Evolutionary conservation across 2,888 invertebrate species (phyloP).

Genomic region (Molanna angustata): DNA sequence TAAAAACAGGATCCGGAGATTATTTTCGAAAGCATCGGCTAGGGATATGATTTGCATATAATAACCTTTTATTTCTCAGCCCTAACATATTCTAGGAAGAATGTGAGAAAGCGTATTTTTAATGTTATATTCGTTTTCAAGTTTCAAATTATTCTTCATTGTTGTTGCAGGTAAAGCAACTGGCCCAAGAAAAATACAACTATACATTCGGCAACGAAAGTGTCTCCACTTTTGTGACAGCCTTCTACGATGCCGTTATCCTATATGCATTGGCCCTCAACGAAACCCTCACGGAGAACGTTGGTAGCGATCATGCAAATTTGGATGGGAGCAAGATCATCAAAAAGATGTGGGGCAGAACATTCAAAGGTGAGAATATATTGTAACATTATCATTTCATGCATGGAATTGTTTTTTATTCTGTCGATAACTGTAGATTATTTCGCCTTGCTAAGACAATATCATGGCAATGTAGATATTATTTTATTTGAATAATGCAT

Average conservation of each 20-base stretch:
- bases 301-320: slow-evolving; percentile 47
- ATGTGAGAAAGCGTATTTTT: background rate
- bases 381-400: no score
- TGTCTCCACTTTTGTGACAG: slow-evolving; percentile 89
- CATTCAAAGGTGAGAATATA: slow-evolving; percentile 68
- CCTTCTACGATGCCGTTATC: slow-evolving; percentile 94
- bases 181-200: slow-evolving; percentile 67
- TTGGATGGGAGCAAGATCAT: slow-evolving; percentile 84
- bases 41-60: no score
- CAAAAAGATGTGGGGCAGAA: slow-evolving; percentile 80
- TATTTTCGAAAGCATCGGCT: no score
- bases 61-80: no score
- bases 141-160: no score
- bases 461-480: no score
- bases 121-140: background rate
- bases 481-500: no score
- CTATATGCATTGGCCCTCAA: slow-evolving; percentile 91
- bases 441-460: no score
- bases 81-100: no score
- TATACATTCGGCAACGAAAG: slow-evolving; percentile 72
- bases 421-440: no score
- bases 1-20: no score
- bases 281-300: slow-evolving; percentile 65
- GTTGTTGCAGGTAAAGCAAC: slow-evolving; percentile 58
- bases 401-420: no score